These are phyloP conservation scores for Pyrochroa serraticornis DNA, from an alignment of 2,888 invertebrate genomes.

Conservation along the genomic window DNA sequence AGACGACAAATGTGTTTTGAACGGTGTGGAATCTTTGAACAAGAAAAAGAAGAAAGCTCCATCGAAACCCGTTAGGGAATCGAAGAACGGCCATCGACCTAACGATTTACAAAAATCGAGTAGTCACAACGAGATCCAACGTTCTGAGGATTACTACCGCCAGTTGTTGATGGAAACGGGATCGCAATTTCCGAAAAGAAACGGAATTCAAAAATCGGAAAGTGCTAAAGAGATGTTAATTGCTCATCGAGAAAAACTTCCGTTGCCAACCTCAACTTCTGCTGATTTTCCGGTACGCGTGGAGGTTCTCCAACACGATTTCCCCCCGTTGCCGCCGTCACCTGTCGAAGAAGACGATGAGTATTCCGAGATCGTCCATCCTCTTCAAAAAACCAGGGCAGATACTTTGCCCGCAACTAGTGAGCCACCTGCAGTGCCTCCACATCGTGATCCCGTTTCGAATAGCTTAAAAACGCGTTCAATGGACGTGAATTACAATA, in stretches of 20 bases:
- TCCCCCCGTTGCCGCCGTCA: constrained; percentile 83
- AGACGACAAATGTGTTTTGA: constrained; percentile 52
- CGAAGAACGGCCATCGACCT: constrained; percentile 49
- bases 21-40: constrained; percentile 57
- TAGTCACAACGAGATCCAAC: constrained; percentile 67
- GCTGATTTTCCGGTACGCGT: constrained; percentile 69
- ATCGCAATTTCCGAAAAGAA: constrained; percentile 62
- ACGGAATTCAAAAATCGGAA: constrained; percentile 76
- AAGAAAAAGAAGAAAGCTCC: constrained; percentile 55
- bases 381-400: constrained; percentile 60
- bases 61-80: constrained; percentile 45
- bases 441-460: constrained; percentile 67
- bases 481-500: constrained; percentile 80
- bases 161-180: constrained; percentile 58
- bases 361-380: constrained; percentile 70
- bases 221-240: constrained; percentile 75
- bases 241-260: constrained; percentile 57
- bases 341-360: constrained; percentile 82
- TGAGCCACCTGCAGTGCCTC: constrained; percentile 75
- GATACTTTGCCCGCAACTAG: constrained; percentile 62
- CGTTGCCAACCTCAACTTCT: constrained; percentile 53
- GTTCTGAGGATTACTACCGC: constrained; percentile 56
- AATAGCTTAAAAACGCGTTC: constrained; percentile 83
- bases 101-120: constrained; percentile 68
- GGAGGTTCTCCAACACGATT: constrained; percentile 71